Percentiles rank a stretch among this genome's conserved stretches.
Evolutionary conservation across 2,797 vertebrate genomes (phyloP).

Genomic region (Clarias pachynema): DNA sequence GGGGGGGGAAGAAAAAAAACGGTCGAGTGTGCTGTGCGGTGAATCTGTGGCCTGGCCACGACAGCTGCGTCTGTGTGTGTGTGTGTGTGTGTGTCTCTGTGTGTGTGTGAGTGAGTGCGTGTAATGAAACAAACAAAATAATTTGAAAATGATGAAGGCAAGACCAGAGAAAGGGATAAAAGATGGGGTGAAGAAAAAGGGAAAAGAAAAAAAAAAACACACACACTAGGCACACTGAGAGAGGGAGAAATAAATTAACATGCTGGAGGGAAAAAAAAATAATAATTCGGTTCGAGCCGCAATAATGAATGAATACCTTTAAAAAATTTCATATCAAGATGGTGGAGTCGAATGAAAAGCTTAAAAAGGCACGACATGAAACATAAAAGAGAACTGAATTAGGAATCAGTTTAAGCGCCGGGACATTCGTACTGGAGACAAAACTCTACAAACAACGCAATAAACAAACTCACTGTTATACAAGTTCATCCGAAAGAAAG

Average conservation of each 20-base stretch:
- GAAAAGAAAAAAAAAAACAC: background rate
- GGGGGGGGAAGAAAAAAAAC: background rate
- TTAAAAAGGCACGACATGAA: no score
- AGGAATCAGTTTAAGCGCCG: background rate
- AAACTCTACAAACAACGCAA: background rate
- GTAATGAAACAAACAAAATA: constrained; percentile 26
- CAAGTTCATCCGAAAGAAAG: no score
- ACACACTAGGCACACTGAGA: background rate
- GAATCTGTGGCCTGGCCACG: constrained; percentile 28
- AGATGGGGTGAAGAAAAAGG: background rate
- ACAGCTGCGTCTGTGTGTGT: constrained; percentile 20
- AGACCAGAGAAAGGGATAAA: background rate
- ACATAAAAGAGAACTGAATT: background rate
- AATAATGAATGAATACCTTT: background rate
- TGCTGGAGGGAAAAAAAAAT: background rate
- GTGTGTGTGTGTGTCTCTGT: constrained; percentile 24
- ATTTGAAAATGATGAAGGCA: constrained; percentile 21
- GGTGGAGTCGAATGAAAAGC: background rate
- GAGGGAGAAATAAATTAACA: background rate
- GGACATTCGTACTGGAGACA: background rate
- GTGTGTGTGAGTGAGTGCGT: background rate
- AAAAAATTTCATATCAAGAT: background rate
- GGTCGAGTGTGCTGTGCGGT: constrained; percentile 14
- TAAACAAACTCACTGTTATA: background rate
- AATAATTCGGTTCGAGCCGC: background rate